Conservation (phyloP, 2,888 invertebrate genomes). For the Agelastica alni region DNA sequence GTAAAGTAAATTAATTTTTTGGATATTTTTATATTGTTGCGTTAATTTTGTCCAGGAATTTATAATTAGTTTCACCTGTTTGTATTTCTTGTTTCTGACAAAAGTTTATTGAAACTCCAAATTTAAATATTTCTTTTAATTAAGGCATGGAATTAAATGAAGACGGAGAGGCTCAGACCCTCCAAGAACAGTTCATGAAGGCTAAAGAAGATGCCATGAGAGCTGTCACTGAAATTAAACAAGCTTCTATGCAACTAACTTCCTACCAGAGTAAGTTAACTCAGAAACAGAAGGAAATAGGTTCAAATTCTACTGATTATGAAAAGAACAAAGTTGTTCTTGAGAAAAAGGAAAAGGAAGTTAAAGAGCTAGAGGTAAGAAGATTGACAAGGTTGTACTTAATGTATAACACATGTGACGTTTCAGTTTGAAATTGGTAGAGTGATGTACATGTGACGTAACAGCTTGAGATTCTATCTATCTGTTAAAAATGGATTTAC, state of each 20-base stretch:
- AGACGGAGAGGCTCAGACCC: constrained; percentile 77
- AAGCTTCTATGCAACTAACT: constrained; percentile 73
- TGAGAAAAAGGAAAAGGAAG: constrained; percentile 62
- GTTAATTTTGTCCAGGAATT: too few species aligned
- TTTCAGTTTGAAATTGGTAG: too few species aligned
- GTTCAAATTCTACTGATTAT: constrained; percentile 69
- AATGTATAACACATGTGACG: too few species aligned
- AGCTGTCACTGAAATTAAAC: constrained; percentile 78
- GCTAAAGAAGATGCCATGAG: constrained; percentile 76
- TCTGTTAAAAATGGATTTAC: too few species aligned
- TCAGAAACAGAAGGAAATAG: constrained; percentile 69
- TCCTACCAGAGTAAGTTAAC: constrained; percentile 67
- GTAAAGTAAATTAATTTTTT: too few species aligned
- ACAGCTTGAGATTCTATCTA: too few species aligned
- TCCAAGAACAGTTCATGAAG: constrained; percentile 87
- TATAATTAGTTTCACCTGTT: too few species aligned
- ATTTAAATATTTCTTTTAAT: constrained; percentile 48
- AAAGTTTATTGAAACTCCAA: too few species aligned
- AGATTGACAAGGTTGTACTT: too few species aligned
- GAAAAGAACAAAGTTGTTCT: constrained; percentile 66
- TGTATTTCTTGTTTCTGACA: too few species aligned
- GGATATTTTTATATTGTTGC: too few species aligned
- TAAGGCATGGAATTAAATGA: constrained; percentile 80
- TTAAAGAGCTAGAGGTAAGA: constrained; percentile 62
- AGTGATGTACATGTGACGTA: too few species aligned